Evolutionary conservation across 2,888 invertebrate species (phyloP).

Genomic region (Ferrisia virgata): DNA sequence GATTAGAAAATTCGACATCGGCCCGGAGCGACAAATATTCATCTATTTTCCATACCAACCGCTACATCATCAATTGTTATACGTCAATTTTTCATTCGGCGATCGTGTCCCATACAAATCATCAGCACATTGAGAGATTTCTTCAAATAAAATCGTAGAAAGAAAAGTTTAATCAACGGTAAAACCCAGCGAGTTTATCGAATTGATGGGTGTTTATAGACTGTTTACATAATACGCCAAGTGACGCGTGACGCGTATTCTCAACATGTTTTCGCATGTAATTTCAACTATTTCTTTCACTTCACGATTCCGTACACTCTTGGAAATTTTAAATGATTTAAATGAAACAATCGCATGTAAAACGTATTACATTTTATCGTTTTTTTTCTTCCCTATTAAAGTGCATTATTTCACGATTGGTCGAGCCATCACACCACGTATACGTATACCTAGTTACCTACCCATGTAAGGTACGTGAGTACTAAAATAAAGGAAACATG

Average conservation of each 20-base stretch:
- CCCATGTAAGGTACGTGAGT: too few relatives aligned
- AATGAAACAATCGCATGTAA: slow-evolving; percentile 14
- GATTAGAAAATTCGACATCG: too few relatives aligned
- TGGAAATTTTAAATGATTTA: neutral
- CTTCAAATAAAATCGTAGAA: neutral
- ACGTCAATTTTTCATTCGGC: neutral
- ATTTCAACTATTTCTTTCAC: neutral
- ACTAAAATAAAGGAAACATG: neutral
- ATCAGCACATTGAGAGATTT: neutral
- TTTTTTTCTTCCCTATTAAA: neutral
- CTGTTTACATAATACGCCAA: neutral
- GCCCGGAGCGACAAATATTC: too few relatives aligned
- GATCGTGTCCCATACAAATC: neutral
- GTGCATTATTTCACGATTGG: neutral
- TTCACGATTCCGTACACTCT: neutral
- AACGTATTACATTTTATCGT: neutral
- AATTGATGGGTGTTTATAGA: neutral
- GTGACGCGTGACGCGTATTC: neutral
- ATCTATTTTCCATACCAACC: too few relatives aligned
- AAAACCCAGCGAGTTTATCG: neutral
- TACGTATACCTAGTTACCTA: too few relatives aligned
- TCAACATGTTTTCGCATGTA: neutral
- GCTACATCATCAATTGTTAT: too few relatives aligned
- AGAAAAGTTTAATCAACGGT: neutral
- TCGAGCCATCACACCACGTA: neutral